phyloP scores from a whole-genome alignment of 1,140 invertebrate genomes.

The Bombyx mandarina region DNA sequence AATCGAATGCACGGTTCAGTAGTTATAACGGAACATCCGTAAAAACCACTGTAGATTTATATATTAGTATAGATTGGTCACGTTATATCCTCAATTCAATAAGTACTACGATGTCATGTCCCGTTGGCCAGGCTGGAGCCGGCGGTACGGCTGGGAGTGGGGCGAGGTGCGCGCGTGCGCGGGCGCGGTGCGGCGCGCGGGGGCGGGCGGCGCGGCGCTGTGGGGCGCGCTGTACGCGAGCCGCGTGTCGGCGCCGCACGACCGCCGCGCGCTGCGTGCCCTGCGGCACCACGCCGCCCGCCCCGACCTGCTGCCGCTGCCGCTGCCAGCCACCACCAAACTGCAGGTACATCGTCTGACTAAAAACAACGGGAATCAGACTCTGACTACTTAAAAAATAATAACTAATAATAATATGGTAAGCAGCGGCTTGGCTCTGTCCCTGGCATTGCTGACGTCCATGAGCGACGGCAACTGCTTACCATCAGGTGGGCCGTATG shows the following conservation, averaged over 20 bases:
- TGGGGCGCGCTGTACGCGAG: conserved; percentile 19
- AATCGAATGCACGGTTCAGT: too few species aligned
- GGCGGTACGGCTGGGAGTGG: conserved; percentile 50
- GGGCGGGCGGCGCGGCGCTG: conserved; percentile 12
- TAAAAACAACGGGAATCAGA: neutral
- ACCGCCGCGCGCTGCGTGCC: neutral
- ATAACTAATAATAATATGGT: too few species aligned
- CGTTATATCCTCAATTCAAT: too few species aligned
- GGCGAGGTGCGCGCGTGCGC: conserved; percentile 32
- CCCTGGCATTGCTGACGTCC: too few species aligned
- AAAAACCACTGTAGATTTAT: too few species aligned
- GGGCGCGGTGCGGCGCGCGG: conserved; percentile 10
- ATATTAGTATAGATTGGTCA: too few species aligned
- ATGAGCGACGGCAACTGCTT: too few species aligned
- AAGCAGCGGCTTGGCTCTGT: too few species aligned
- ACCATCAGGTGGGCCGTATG: too few species aligned
- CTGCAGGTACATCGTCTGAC: neutral
- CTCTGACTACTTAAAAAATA: neutral
- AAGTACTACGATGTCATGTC: too few species aligned
- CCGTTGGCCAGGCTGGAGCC: conserved; percentile 32
- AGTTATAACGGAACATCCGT: too few species aligned
- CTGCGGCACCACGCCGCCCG: neutral
- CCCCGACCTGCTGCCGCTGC: conserved; percentile 10
- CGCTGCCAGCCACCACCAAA: conserved; percentile 10
- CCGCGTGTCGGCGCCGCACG: conserved; percentile 23